Percentiles rank a stretch among this genome's conserved stretches.
Evolutionary conservation across 2,797 vertebrate species (phyloP).

Genomic region (Pterois miles): DNA sequence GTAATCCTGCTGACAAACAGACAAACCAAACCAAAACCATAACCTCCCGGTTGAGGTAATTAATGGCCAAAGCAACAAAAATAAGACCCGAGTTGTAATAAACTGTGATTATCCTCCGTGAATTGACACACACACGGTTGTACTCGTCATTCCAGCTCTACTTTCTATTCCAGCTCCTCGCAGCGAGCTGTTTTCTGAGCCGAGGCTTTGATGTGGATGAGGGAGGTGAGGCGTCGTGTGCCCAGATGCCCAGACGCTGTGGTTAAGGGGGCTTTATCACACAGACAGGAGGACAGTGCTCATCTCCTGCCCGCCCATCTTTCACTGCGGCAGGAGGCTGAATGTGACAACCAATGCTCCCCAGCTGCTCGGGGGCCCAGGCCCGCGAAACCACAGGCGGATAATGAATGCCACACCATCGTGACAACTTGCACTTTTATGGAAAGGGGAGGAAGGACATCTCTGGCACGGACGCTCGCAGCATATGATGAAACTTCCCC

Average conservation of each 20-base stretch:
- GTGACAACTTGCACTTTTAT: slow-evolving; percentile 79
- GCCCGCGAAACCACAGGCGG: slow-evolving; percentile 57
- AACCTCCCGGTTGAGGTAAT: background rate
- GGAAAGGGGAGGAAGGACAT: slow-evolving; percentile 67
- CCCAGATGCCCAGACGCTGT: slow-evolving; percentile 64
- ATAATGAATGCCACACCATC: slow-evolving; percentile 76
- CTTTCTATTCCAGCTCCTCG: slow-evolving; percentile 58
- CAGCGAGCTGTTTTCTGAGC: slow-evolving; percentile 54
- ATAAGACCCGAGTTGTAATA: background rate
- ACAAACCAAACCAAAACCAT: background rate
- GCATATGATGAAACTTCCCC: slow-evolving; percentile 61
- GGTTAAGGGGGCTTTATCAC: slow-evolving; percentile 66
- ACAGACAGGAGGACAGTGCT: slow-evolving; percentile 44
- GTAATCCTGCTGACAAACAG: background rate
- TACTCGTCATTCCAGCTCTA: slow-evolving; percentile 52
- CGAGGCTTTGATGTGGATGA: slow-evolving; percentile 70
- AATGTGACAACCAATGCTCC: slow-evolving; percentile 56
- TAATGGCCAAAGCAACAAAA: background rate
- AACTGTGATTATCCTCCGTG: slow-evolving; percentile 2
- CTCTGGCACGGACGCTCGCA: slow-evolving; percentile 47
- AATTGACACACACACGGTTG: slow-evolving; percentile 39
- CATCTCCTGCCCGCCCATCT: slow-evolving; percentile 54
- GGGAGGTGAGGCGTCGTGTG: slow-evolving; percentile 48
- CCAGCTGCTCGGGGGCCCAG: slow-evolving; percentile 60
- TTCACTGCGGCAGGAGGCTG: slow-evolving; percentile 42